Evolutionary conservation across 1,140 invertebrate species (phyloP).

Genomic region (Drosophila hydei): DNA sequence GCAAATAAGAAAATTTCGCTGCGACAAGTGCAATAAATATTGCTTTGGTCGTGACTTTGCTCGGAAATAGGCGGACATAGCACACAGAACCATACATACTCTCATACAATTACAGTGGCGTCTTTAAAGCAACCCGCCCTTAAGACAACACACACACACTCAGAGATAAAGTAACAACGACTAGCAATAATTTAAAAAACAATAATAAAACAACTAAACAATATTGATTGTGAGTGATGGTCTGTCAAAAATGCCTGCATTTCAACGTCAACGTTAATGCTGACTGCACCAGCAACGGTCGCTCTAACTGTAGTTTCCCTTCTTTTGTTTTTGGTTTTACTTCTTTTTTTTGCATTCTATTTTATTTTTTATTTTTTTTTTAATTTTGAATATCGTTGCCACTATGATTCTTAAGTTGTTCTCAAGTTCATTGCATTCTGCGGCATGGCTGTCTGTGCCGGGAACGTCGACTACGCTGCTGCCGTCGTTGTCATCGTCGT

Average conservation of each 20-base stretch:
- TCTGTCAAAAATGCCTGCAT: slow-evolving; percentile 77
- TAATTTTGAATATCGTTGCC: slow-evolving; percentile 71
- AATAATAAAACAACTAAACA: slow-evolving; percentile 25
- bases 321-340: slow-evolving; percentile 36
- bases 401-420: slow-evolving; percentile 74
- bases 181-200: slow-evolving; percentile 7
- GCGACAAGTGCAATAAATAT: too few relatives aligned
- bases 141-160: too few relatives aligned
- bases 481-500: slow-evolving; percentile 1
- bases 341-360: slow-evolving; percentile 8
- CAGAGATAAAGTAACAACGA: slow-evolving; percentile 13
- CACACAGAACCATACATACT: too few relatives aligned
- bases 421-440: slow-evolving; percentile 76
- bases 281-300: slow-evolving; percentile 41
- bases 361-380: slow-evolving; percentile 59
- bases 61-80: too few relatives aligned
- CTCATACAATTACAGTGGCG: too few relatives aligned
- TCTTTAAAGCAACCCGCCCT: too few relatives aligned
- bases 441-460: slow-evolving; percentile 53
- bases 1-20: too few relatives aligned
- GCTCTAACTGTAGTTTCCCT: slow-evolving; percentile 31
- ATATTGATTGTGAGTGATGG: slow-evolving; percentile 66
- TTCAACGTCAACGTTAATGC: slow-evolving; percentile 67
- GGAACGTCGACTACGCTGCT: slow-evolving; percentile 27
- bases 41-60: too few relatives aligned